These are phyloP conservation scores for Sebastes melanostomus DNA, from an alignment of 2,797 vertebrate species.

Conservation along the genomic window DNA sequence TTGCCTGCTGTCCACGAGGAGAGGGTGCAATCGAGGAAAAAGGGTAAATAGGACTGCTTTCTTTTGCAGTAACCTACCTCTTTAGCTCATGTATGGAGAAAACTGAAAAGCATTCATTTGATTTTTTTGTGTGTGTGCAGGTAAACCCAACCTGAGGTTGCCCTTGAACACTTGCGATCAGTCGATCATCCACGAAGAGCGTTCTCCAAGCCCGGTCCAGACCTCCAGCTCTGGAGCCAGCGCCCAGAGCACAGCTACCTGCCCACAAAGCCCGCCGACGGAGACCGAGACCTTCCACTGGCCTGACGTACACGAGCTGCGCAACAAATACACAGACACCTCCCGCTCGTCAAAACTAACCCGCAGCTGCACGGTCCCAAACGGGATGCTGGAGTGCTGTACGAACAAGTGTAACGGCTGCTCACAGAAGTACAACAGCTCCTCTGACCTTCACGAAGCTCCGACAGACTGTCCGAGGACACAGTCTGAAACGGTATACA, in stretches of 20 bases:
- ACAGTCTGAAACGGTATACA: not conserved
- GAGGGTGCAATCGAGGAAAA: constrained; percentile 64
- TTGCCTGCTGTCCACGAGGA: constrained; percentile 77
- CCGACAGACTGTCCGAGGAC: constrained; percentile 31
- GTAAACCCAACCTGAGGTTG: constrained; percentile 75
- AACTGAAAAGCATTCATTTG: not conserved
- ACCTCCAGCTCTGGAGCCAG: constrained; percentile 63
- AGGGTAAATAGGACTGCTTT: constrained; percentile 66
- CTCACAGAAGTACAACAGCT: constrained; percentile 49
- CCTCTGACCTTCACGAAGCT: constrained; percentile 37
- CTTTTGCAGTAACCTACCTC: not conserved
- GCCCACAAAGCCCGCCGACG: constrained; percentile 78
- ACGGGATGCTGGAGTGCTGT: constrained; percentile 71
- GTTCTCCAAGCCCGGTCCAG: constrained; percentile 68
- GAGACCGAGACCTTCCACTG: constrained; percentile 88
- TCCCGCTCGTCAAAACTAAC: constrained; percentile 36
- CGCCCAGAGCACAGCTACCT: constrained; percentile 60
- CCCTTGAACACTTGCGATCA: constrained; percentile 70
- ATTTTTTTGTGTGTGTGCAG: constrained; percentile 71
- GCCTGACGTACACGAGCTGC: constrained; percentile 91
- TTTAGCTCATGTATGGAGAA: not conserved
- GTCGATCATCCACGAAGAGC: constrained; percentile 72
- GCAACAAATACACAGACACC: constrained; percentile 83
- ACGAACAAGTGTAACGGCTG: constrained; percentile 30
- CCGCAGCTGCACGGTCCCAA: constrained; percentile 79